Percentiles rank a stretch among this genome's conserved stretches.
These are phyloP conservation scores for Rhagium mordax DNA, from an alignment of 2,888 invertebrate species.

Conservation along the genomic window DNA sequence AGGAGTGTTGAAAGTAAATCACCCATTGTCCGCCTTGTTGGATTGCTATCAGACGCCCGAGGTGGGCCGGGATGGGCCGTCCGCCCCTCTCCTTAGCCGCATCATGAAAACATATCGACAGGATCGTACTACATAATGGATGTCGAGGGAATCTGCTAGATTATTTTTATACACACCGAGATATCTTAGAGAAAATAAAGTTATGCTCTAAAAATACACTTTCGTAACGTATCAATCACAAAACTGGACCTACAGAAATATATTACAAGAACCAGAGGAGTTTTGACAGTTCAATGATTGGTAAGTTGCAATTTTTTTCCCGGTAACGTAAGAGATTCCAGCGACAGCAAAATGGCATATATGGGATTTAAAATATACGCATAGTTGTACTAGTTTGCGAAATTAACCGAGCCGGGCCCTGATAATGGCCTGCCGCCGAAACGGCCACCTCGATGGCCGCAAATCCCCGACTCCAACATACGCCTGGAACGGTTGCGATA, in stretches of 20 bases:
- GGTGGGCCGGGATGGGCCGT: slow-evolving; percentile 22
- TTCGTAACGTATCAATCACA: too few species aligned
- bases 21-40: slow-evolving; percentile 45
- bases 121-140: slow-evolving; percentile 39
- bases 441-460: slow-evolving; percentile 22
- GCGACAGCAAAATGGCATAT: too few species aligned
- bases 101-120: slow-evolving; percentile 39
- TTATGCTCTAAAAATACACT: too few species aligned
- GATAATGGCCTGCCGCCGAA: neutral
- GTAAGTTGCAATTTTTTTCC: too few species aligned
- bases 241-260: too few species aligned
- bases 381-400: neutral
- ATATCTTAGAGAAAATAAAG: too few species aligned
- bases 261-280: too few species aligned
- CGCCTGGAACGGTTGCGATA: slow-evolving; percentile 58
- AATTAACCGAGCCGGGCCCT: neutral
- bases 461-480: slow-evolving; percentile 34
- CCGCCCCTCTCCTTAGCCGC: slow-evolving; percentile 36
- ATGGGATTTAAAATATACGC: too few species aligned
- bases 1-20: slow-evolving; percentile 51
- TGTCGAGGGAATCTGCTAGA: neutral
- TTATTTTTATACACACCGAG: too few species aligned
- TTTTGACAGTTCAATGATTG: too few species aligned
- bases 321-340: too few species aligned
- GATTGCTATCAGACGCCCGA: slow-evolving; percentile 37